Base-by-base conservation (phyloP, 1,140 invertebrate genomes). In the Babylonia areolata region DNA sequence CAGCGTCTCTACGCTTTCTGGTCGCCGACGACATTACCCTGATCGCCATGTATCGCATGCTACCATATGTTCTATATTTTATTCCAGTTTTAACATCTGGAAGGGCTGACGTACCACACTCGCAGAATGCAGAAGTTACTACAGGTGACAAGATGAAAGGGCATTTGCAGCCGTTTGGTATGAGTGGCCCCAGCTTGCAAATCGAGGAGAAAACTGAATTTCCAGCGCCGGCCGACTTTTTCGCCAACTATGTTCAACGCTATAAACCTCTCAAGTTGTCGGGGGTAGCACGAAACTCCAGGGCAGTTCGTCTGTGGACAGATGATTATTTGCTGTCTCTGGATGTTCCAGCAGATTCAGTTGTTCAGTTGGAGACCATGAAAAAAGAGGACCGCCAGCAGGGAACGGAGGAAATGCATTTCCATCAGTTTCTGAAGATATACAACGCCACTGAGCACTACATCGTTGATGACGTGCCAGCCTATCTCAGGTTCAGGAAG, bases 381-480 rank as follows among this genome's bases (percentile, higher is more conserved):
- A 94, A 94, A 86, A 94, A 94, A 58, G 94, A 94, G 85, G 89
- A 90, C 80, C 84, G 94, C 31, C 46, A 73, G 39, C 88, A 90
- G 87, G 37, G 79, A n/a, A 86, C 88, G 2, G 33, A 87, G n/a
- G 58, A 83, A 35, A 90, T 94, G 89, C 58, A 88, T 23, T 92
- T 94, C 79, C 85, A 89, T 64, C 89, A 93, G 40, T 94, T 93
- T 91, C 87, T 94, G 2, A 81, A 87, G 81, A 87, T 84, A 1
- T 94, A 94, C 83, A 94, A 94, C 73, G 78, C 85, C 3, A 88
- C 90, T 11, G 90, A 92, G 33, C 81, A 91, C 77, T 94, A 94
- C 85, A 93, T 94, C 92, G 93, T 94, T 0, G 89, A 93, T 85
- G 82, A 85, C 71, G 91, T 94, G 20, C 94, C 94, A 69, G 17